Evolutionary conservation across 2,888 invertebrate genomes (phyloP), one percentile per base, ranked within the genome.

Genomic region (Scaptomyza tumidula): DNA sequence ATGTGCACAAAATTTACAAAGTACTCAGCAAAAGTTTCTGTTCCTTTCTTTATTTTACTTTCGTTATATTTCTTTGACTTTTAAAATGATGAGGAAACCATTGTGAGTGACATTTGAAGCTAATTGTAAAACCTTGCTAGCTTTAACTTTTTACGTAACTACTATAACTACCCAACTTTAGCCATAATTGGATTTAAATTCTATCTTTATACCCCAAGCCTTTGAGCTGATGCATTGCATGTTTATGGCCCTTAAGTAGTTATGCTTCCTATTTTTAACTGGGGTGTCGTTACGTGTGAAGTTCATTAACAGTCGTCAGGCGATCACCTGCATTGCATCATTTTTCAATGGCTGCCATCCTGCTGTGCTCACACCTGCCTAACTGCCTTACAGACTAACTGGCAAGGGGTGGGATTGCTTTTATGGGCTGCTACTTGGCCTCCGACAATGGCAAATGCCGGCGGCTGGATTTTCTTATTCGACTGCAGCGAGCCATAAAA

Each of bases 401-500:
- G 48, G 9, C 31, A 6, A 31, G 13, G 1, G 11, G 44, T 14
- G 27, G 48, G 46, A 37, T 71, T 50, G 31, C 59, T 61, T 64
- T 86, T 81, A 86, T 80, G 81, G 68, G 67, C 71, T 66, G 62
- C 65, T 58, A 65, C 76, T 79, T 73, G 80, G 86, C 60, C 71
- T 54, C 54, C 56, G 69, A 82, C 86, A 82, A 84, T 80, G 65
- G 45, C 61, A 64, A 80, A 73, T 65, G 66, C 66, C 65, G 50
- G 65, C 60, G 69, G 71, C 72, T 79, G 71, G 73, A 68, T 64
- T 66, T 78, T 83, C 78, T 71, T 70, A 83, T 87, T 85, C 82
- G 67, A 87, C 87, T 87, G 87, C 87, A 84, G 63, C 83, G 82
- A 76, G 71, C 85, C 83, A 84, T 84, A 81, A 87, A 87, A 84